Evolutionary conservation across 92 coral and sea anemone species (phyloP), one percentile per base, ranked within the genome.

Genomic region (Paragorgia papillata): DNA sequence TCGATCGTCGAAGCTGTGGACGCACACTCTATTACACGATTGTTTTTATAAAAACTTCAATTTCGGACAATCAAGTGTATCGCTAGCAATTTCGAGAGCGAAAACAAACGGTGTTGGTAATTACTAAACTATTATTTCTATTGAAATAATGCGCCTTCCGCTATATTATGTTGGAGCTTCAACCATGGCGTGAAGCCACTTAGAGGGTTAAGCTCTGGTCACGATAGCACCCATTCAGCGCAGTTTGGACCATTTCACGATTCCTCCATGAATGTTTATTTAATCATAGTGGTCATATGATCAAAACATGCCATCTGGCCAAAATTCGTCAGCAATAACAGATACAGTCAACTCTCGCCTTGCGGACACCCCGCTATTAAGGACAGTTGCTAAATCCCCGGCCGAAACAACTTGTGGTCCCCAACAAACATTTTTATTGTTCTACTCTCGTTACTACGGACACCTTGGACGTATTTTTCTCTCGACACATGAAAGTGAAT

Each of bases 151-250:
- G 57, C 41, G 26, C 24, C 22, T 71, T 71, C 78, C 78, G 78
- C 35, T 71, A 20, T 37, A 21, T 32, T 49, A 19, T 20, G 64
- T 49, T 28, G 26, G 64, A 71, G 54, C 78, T 71, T 71, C 64
- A 51, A 71, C 78, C 78, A 29, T 55, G 37, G 63, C 24, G 78
- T 57, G 64, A 29, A 71, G 78, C 46, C 48, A 53, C 64, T 71
- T 31, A 17, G 8, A 71, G 26, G 28, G 58, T 57, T 54, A 53
- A 53, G 15, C 25, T 9, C 14, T 29, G 64, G 64, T 71, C 78
- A 71, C 78, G 63, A 71, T 34, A 54, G 3, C 9, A 5, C 15
- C 15, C 62, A 56, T 56, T 56, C 62, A 56, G 18, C 62, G 31
- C 29, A 3, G 62, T 56, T 56, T 56, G 62, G 12, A 56, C 62